Base-by-base conservation (phyloP, 2,888 invertebrate species). In the Sminthurides aquaticus region DNA sequence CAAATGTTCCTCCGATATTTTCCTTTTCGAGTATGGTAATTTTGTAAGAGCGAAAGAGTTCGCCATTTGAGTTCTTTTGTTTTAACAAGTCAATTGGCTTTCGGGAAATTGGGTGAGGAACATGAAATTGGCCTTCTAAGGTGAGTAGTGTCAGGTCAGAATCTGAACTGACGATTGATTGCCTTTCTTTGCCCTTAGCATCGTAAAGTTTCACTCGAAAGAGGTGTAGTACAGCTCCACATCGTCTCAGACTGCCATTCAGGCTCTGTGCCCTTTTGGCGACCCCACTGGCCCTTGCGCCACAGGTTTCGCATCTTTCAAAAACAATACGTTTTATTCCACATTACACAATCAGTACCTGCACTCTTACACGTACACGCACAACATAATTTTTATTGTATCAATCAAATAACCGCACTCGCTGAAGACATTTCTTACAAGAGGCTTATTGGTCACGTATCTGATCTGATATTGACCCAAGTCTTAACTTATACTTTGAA, bases 171-270 rank as follows among this genome's bases (percentile, higher is more conserved):
- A 72, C 72, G 67, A 64, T 70, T 74, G 72, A 69, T 73, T 74
- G 74, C 74, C 71, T 74, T 74, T 74, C 73, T 74, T 73, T 74
- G 74, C 74, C 74, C 74, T 74, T 74, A 73, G 74, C 74, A 71
- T 72, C 71, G 66, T 73, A 73, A 70, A 68, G 72, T 73, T 73
- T 71, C 70, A 70, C 69, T 71, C 69, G 67, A 72, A 71, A 67
- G 67, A 67, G 68, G 67, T 67, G 73, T 73, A 73, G 73, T 70
- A 69, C 72, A 74, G 71, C 74, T 73, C 72, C 72, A 70, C 72
- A 71, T 71, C 74, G 74, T 63, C 63, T 63, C 63, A 63, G 58
- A 71, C 73, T 72, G 74, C 72, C 74, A 74, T 71, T 61, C 69
- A 73, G 72, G 72, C 74, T 72, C 69, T 69, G 70, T 69, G 71